Evolutionary conservation across 2,888 invertebrate genomes (phyloP), one percentile per base, ranked within the genome.

Genomic region (Amphipoea lucens): DNA sequence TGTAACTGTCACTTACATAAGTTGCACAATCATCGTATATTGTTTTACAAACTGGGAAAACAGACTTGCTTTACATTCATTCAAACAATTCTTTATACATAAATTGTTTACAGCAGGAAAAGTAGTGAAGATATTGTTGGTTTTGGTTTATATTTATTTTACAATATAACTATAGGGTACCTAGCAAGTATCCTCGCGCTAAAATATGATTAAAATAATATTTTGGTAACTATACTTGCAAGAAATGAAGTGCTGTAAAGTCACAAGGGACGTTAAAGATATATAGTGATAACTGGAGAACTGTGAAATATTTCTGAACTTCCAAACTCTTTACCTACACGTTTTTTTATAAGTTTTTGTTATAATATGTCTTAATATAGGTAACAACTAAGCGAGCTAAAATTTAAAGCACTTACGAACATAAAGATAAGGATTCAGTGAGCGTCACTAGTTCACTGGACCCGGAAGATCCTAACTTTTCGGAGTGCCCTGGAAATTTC

Each of bases 401-500:
- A 81, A 82, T 83, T 81, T 80, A 60, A 67, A 85, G 77, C 74
- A 83, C 76, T 89, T 85, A 80, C 68, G 72, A 74, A 78, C 80
- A 84, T 87, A 87, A 89, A 89, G 91, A 92, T 89, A 90, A 92
- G 91, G 92, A 91, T 93, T 93, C 90, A 90, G 91, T 87, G 89
- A 91, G 90, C 90, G 90, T 91, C 91, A 91, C 92, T 92, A 92
- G 91, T 92, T 92, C 90, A 92, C 91, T 92, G 92, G 94, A 94
- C 93, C 92, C 93, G 90, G 90, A 92, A 93, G 92, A 93, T 91
- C 90, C 88, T 87, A 95, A 95, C 92, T 95, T 95, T 94, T 92
- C 91, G 91, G 91, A 91, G 90, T 92, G 88, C 92, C 91, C 92
- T 93, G 92, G 92, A 95, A 95, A 95, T 95, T 95, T 95, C 92